Evolutionary conservation across 2,797 vertebrate species (phyloP), one percentile per base, ranked within the genome.

Genomic region (Crenuchus spilurus): DNA sequence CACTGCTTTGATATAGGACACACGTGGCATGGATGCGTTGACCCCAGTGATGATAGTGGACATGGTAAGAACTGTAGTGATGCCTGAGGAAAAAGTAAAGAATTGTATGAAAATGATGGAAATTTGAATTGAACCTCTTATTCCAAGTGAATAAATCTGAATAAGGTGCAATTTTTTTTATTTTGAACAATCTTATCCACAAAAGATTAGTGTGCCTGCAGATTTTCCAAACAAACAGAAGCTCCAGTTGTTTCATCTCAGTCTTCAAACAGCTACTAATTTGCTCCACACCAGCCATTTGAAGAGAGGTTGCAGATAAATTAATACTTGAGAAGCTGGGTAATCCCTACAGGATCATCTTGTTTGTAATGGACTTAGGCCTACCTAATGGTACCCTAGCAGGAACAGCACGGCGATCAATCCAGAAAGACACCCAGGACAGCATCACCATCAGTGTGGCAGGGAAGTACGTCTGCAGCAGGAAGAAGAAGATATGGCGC

Each of bases 351-450:
- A 11, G n/a, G 2, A 42, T 24, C 35, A 48, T 28, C 7, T 20
- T 0, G n/a, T 30, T 16, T 52, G 30, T 24, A n/a, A 8, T 31
- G 16, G 10, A 6, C 3, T 22, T 31, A 18, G 48, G 39, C 88
- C 83, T 88, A 98, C 97, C 96, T 54, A 99, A 84, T 14, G 96
- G 96, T 3, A 99, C 96, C 89, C 97, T 93, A 70, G 97, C 97
- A 0, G 97, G 97, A 39, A 99, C 96, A 0, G 97, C 97, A 86
- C 94, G 91, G 67, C 88, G 94, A 66, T 99, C 97, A 0, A 99
- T 99, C 97, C 97, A 99, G 89, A 99, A 99, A 31, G 97, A 99
- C 65, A 99, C 97, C 97, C 97, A 99, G 83, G 97, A 98, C 78
- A 99, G 74, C 95, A 99, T 98, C 86, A 98, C 96, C 96, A 99